These are phyloP conservation scores for Salmo trutta DNA, from an alignment of 2,797 vertebrate genomes.

Conservation along the genomic window DNA sequence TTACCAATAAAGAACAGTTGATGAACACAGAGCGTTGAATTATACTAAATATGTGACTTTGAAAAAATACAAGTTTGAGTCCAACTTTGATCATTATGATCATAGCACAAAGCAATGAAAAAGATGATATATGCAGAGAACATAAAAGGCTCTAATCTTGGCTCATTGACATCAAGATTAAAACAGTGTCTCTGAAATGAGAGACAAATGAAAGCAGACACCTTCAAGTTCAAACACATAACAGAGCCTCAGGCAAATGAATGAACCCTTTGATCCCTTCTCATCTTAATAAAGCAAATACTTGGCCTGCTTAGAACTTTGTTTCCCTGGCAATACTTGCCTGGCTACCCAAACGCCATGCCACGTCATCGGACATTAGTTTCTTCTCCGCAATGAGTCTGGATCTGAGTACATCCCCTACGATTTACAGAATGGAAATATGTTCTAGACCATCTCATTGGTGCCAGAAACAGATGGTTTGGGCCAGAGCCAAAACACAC, in stretches of 20 bases:
- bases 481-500: too few species aligned
- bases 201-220: conserved; percentile 31
- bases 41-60: background rate
- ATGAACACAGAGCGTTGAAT: background rate
- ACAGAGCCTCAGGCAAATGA: conserved; percentile 18
- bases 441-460: too few species aligned
- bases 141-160: conserved; percentile 17
- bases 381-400: too few species aligned
- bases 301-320: background rate
- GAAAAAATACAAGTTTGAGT: background rate
- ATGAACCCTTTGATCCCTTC: conserved; percentile 32
- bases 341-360: too few species aligned
- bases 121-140: background rate
- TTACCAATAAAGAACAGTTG: background rate
- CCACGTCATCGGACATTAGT: too few species aligned
- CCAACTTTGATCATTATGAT: conserved; percentile 10
- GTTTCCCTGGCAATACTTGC: background rate
- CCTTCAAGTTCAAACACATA: conserved; percentile 15
- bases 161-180: conserved; percentile 32
- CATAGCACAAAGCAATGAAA: background rate
- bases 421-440: too few species aligned
- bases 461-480: too few species aligned
- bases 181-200: conserved; percentile 21
- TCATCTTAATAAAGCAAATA: conserved; percentile 22
- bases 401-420: too few species aligned